Conservation (phyloP, 2,888 invertebrate species). For the Myathropa florea region DNA sequence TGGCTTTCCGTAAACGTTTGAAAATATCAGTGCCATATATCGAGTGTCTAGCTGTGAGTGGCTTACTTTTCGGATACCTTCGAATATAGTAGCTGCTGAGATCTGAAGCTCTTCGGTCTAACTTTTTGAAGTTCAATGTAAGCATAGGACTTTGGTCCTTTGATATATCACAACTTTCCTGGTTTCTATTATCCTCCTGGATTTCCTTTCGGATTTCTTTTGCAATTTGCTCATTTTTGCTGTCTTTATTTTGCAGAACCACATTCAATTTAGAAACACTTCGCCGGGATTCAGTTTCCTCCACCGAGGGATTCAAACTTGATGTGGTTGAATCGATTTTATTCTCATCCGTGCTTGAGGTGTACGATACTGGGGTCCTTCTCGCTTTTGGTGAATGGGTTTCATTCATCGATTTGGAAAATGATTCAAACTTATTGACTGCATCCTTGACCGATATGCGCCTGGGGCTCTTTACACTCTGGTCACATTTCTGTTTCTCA, state of each 20-base stretch:
- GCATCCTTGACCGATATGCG: conserved; percentile 62
- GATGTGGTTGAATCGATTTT: not conserved
- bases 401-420: conserved; percentile 51
- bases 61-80: conserved; percentile 16
- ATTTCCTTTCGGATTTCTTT: not conserved
- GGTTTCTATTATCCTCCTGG: not conserved
- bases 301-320: not conserved
- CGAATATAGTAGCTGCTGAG: conserved; percentile 40
- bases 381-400: conserved; percentile 36
- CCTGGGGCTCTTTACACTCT: conserved; percentile 33
- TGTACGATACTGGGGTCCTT: not conserved
- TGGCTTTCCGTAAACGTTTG: conserved; percentile 38
- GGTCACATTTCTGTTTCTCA: conserved; percentile 63
- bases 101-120: conserved; percentile 61
- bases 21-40: conserved; percentile 63
- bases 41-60: conserved; percentile 46
- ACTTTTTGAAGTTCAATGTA: conserved; percentile 54
- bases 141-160: conserved; percentile 45
- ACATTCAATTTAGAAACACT: conserved; percentile 56
- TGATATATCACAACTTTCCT: not conserved
- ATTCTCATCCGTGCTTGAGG: conserved; percentile 12
- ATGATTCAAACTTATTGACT: conserved; percentile 61
- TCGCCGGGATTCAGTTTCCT: not conserved
- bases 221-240: not conserved
- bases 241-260: conserved; percentile 27